Conservation (phyloP, 2,888 invertebrate genomes). For the Lypha dubia region DNA sequence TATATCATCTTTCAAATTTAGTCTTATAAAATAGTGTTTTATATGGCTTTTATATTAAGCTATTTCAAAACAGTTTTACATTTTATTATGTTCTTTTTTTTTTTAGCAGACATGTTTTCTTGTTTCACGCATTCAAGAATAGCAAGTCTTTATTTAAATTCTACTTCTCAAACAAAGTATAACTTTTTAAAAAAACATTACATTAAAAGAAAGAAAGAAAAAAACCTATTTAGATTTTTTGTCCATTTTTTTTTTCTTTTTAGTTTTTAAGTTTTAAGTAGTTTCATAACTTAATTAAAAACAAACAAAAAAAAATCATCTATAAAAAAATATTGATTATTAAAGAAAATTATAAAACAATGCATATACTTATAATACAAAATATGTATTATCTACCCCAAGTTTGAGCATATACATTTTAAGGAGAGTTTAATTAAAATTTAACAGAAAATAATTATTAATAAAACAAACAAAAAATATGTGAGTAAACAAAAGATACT, state of each 20-base stretch:
- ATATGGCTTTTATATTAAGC: conserved; percentile 44
- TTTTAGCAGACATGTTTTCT: conserved; percentile 50
- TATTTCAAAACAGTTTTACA: conserved; percentile 23
- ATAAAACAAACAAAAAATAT: conserved; percentile 50
- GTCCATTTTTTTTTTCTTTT: conserved; percentile 65
- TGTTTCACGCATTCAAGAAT: conserved; percentile 35
- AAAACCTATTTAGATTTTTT: conserved; percentile 63
- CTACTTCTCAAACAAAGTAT: conserved; percentile 55
- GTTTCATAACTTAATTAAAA: conserved; percentile 67
- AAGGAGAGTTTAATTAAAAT: conserved; percentile 71
- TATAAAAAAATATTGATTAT: conserved; percentile 63
- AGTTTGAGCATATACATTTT: conserved; percentile 71
- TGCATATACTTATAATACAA: conserved; percentile 64
- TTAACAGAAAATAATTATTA: conserved; percentile 53
- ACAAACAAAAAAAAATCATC: conserved; percentile 51
- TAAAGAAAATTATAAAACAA: conserved; percentile 55
- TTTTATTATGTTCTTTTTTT: conserved; percentile 19
- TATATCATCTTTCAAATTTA: neutral
- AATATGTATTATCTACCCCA: conserved; percentile 70
- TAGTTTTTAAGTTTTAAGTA: conserved; percentile 70
- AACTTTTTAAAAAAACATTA: conserved; percentile 60
- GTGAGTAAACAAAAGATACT: conserved; percentile 61
- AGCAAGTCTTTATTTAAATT: conserved; percentile 33
- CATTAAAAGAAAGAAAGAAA: conserved; percentile 39
- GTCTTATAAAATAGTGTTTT: conserved; percentile 1